phyloP scores from a whole-genome alignment of 2,113 vertebrate species.

The Cryptotis parvus region DNA sequence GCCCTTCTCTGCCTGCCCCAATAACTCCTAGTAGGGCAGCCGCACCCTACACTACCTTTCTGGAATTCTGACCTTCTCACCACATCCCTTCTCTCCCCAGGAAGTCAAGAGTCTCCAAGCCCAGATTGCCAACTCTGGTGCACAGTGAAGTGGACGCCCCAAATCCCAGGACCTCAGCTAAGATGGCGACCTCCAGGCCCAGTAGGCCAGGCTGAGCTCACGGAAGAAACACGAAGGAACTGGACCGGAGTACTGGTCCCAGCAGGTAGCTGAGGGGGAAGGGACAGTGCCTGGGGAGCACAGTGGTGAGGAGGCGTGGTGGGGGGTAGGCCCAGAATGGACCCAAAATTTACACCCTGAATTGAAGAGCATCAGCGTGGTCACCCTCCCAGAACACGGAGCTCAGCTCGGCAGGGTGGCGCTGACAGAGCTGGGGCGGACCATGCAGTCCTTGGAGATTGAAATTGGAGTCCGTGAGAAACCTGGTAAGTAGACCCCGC shows the following conservation, averaged over 20 bases:
- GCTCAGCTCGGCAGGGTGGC: constrained; percentile 88
- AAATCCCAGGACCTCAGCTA: constrained; percentile 93
- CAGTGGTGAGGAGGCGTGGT: background rate
- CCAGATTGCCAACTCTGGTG: constrained; percentile 92
- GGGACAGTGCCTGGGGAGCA: background rate
- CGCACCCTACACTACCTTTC: background rate
- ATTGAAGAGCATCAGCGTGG: constrained; percentile 91
- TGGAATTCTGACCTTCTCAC: background rate
- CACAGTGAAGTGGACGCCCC: constrained; percentile 95
- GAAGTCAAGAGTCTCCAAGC: constrained; percentile 92
- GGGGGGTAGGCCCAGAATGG: background rate
- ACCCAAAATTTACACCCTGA: constrained; percentile 80
- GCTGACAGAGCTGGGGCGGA: constrained; percentile 87
- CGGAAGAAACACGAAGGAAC: constrained; percentile 94
- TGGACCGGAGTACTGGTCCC: constrained; percentile 93
- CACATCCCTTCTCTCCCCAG: constrained; percentile 80
- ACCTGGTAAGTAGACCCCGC: constrained; percentile 87
- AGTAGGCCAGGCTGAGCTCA: constrained; percentile 92
- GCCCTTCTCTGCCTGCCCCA: background rate
- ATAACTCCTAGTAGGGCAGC: background rate
- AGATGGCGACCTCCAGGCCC: constrained; percentile 93
- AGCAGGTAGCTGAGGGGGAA: constrained; percentile 88
- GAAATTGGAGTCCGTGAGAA: constrained; percentile 93
- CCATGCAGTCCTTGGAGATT: constrained; percentile 93
- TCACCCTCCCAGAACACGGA: constrained; percentile 93